These are phyloP conservation scores for Monodelphis domestica DNA, from an alignment of 2,797 vertebrate species.

Conservation along the genomic window DNA sequence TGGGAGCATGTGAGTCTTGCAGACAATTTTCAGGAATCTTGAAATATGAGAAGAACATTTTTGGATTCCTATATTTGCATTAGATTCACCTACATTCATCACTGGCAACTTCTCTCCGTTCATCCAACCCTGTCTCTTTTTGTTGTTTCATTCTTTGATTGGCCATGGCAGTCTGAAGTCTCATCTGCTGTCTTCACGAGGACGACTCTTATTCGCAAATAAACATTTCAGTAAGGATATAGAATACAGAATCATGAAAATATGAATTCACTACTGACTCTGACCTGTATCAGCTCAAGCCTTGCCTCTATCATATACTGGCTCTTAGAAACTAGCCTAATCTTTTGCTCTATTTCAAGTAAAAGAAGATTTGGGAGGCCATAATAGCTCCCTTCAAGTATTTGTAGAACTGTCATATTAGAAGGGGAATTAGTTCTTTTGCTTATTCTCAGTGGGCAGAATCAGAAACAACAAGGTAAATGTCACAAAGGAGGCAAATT, in stretches of 20 bases:
- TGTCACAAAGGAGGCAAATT: background rate
- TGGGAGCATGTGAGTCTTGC: conserved; percentile 17
- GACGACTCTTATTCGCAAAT: background rate
- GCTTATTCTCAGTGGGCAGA: background rate
- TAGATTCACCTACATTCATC: background rate
- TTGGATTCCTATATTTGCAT: background rate
- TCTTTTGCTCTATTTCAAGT: background rate
- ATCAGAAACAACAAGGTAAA: background rate
- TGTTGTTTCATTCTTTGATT: background rate
- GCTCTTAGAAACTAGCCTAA: background rate
- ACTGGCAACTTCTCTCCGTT: background rate
- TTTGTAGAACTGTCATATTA: background rate
- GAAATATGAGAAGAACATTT: background rate
- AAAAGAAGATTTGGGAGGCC: background rate
- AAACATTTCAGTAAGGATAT: background rate
- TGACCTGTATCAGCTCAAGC: background rate
- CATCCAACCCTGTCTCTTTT: background rate
- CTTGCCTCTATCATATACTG: background rate
- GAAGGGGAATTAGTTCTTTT: background rate
- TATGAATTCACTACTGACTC: background rate
- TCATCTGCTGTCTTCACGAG: background rate
- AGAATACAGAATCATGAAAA: background rate
- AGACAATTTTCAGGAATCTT: conserved; percentile 31
- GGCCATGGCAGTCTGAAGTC: background rate
- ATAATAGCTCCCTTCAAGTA: background rate